These are phyloP conservation scores for Phanerotoma sp. DNA, from an alignment of 2,888 invertebrate genomes.

Conservation along the genomic window DNA sequence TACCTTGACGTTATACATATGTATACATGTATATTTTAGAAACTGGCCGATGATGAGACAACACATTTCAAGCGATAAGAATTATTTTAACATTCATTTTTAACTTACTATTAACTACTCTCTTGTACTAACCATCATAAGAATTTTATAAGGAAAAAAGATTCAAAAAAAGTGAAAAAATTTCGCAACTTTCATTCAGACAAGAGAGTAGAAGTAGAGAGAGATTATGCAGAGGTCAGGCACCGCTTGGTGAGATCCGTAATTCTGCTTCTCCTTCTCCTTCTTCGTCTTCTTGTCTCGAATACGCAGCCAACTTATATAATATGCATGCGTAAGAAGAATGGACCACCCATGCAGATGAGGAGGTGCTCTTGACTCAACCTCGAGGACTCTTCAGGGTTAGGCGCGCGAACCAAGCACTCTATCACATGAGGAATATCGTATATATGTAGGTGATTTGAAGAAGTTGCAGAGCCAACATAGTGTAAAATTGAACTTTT, in stretches of 20 bases:
- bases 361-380: constrained; percentile 46
- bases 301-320: constrained; percentile 34
- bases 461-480: neutral
- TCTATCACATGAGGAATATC: constrained; percentile 40
- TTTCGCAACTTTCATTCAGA: neutral
- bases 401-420: constrained; percentile 52
- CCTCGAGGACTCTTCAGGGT: constrained; percentile 52
- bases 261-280: too few species aligned
- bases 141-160: too few species aligned
- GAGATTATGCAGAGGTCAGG: neutral
- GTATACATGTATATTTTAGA: too few species aligned
- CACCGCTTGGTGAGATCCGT: neutral
- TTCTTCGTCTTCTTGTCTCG: neutral
- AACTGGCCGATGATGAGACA: too few species aligned
- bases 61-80: too few species aligned
- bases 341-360: constrained; percentile 56
- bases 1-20: too few species aligned
- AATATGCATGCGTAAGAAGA: constrained; percentile 54
- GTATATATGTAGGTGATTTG: neutral
- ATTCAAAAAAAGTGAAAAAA: too few species aligned
- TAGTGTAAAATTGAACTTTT: neutral
- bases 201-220: neutral
- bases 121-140: too few species aligned
- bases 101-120: too few species aligned
- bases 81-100: too few species aligned